Base-by-base conservation (phyloP, 2,888 invertebrate species). In the Caenorhabditis afra region DNA sequence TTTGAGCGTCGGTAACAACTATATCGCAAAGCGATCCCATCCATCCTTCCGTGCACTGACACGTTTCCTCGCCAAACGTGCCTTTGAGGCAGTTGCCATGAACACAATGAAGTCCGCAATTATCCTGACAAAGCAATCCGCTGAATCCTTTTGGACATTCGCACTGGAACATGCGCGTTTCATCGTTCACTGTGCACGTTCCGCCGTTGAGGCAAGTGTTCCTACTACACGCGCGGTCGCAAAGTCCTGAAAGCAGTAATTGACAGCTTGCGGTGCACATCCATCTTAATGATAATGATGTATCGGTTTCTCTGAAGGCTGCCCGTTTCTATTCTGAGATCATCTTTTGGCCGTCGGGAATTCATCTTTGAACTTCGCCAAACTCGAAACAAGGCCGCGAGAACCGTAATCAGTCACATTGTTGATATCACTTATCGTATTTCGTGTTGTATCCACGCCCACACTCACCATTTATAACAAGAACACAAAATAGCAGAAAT, bases 191-290 rank as follows among this genome's bases (percentile, higher is more conserved):
- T 16, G 73, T 79, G 65, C 86, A 86, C 12, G 82, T 84, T 10
- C 86, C 86, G 3, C 85, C 86, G 58, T 86, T 86, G 50, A 86
- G 68, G 67, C 86, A 86, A 55, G 85, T 86, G 71, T 86, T 85
- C 47, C 83, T 66, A 44, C 67, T 80, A 64, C 86, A 86, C 23
- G 75, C 73, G 23, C 83, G 76, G 66, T 78, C 62, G 50, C 67
- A 73, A 35, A 62, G 53, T 53, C 52, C 73, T 79, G 61, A 45
- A 68, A 73, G 37, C 47, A 29, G 22, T 53, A 58, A 55, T 65
- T 70, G 65, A 74, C 58, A 66, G 66, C 53, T 45, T 50, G 59
- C 39, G 74, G 66, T 74, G 35, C 59, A 11, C 59, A 74, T 74
- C 53, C 52, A 45, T 74, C 74, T 74, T 66, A 66, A 74, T 74